Percentiles rank a stretch among this genome's conserved stretches.
Evolutionary conservation across 2,113 vertebrate species (phyloP).

Genomic region (Rhinoptilus africanus): DNA sequence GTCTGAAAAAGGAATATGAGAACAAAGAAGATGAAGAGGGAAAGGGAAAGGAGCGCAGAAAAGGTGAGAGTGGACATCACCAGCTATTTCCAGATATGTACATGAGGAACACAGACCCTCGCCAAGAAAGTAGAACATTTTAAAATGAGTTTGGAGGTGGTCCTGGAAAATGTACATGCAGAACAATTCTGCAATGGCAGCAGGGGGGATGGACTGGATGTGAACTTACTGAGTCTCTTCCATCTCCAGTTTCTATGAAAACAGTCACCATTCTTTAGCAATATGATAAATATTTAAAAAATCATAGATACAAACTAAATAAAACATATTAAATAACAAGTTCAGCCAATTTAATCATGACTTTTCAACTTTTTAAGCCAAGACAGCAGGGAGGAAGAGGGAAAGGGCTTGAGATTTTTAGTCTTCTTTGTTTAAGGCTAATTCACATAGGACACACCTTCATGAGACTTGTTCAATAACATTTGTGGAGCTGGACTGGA

Average conservation of each 20-base stretch:
- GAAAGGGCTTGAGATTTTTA: conserved; percentile 58
- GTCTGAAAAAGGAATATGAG: background rate
- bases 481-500: conserved; percentile 61
- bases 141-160: conserved; percentile 23
- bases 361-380: conserved; percentile 68
- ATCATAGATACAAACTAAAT: conserved; percentile 67
- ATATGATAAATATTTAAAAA: conserved; percentile 65
- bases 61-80: background rate
- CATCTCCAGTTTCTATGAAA: conserved; percentile 64
- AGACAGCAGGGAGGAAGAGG: conserved; percentile 61
- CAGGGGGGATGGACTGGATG: conserved; percentile 63
- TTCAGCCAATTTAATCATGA: conserved; percentile 68
- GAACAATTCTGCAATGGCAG: conserved; percentile 41
- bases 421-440: conserved; percentile 65
- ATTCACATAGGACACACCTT: conserved; percentile 67
- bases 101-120: background rate
- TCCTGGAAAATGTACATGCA: conserved; percentile 44
- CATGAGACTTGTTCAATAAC: conserved; percentile 68
- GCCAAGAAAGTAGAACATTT: background rate
- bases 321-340: conserved; percentile 68
- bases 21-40: background rate
- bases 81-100: background rate
- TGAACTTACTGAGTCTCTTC: conserved; percentile 65
- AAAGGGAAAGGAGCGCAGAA: background rate
- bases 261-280: conserved; percentile 67